These are phyloP conservation scores for Copsychus sechellarum DNA, from an alignment of 2,113 vertebrate genomes.

Conservation along the genomic window DNA sequence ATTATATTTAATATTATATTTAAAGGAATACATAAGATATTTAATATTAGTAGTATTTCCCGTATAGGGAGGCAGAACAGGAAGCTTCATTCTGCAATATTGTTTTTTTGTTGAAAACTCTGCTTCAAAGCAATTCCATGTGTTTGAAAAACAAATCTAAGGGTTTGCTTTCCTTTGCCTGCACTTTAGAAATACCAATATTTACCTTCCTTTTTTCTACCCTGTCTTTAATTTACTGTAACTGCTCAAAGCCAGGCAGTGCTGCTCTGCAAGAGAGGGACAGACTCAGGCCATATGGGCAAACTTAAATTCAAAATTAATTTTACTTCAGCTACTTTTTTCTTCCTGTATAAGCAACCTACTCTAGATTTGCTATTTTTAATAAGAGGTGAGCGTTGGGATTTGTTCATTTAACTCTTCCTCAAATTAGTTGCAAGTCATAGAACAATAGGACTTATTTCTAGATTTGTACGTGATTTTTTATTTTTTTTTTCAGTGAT, in stretches of 20 bases:
- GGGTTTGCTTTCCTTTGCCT: background rate
- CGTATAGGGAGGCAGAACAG: rapidly evolving
- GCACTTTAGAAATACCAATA: slow-evolving; percentile 26
- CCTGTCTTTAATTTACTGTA: background rate
- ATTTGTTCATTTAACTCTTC: background rate
- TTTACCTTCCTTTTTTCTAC: background rate
- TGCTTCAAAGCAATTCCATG: background rate
- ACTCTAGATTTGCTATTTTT: background rate
- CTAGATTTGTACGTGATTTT: background rate
- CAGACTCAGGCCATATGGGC: background rate
- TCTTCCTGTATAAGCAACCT: background rate
- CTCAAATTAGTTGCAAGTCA: background rate
- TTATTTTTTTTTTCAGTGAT: rapidly evolving
- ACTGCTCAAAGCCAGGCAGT: background rate
- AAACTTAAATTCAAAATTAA: background rate
- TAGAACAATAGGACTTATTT: background rate
- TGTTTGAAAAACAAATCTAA: background rate
- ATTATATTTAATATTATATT: too few species aligned
- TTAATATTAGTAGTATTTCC: background rate
- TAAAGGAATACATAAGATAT: too few species aligned
- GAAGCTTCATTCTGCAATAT: background rate
- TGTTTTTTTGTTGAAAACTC: background rate
- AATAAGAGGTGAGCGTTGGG: background rate
- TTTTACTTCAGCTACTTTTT: background rate
- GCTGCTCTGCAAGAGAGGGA: background rate